A percentile compares a stretch with the other conserved stretches of the same genome.
Evolutionary conservation across 1,140 invertebrate species (phyloP).

Genomic region (Zaprionus camerounensis): DNA sequence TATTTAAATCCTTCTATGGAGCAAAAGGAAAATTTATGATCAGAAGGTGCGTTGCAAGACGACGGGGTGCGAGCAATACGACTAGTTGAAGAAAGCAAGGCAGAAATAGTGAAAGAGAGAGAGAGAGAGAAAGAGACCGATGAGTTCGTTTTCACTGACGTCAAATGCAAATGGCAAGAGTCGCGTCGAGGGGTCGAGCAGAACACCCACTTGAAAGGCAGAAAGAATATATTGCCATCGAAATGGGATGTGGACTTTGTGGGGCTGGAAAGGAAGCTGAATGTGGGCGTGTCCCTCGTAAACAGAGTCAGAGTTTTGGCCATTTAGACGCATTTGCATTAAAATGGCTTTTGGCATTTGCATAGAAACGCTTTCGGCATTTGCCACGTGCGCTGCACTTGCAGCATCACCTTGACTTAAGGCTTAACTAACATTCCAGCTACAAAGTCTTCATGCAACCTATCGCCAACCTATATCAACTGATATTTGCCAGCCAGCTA

Average conservation of each 20-base stretch:
- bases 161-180: conserved; percentile 60
- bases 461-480: not conserved
- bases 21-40: conserved; percentile 61
- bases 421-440: conserved; percentile 24
- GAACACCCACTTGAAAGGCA: conserved; percentile 29
- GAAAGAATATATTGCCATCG: conserved; percentile 62
- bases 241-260: conserved; percentile 19
- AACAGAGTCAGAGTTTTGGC: conserved; percentile 25
- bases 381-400: conserved; percentile 61
- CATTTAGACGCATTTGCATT: conserved; percentile 74
- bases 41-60: conserved; percentile 18
- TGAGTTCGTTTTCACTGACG: conserved; percentile 43
- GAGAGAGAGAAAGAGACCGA: conserved; percentile 1
- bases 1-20: conserved; percentile 70
- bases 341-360: conserved; percentile 72
- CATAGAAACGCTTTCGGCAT: conserved; percentile 56
- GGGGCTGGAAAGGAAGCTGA: not conserved
- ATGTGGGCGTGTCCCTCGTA: too few species aligned
- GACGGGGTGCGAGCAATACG: too few species aligned
- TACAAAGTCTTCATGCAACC: not conserved
- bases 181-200: not conserved
- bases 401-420: conserved; percentile 38
- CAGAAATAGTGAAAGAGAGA: not conserved
- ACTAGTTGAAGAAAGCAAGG: too few species aligned
- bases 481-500: conserved; percentile 11